Evolutionary conservation across 2,113 vertebrate species (phyloP).

Genomic region (Ochotona princeps): DNA sequence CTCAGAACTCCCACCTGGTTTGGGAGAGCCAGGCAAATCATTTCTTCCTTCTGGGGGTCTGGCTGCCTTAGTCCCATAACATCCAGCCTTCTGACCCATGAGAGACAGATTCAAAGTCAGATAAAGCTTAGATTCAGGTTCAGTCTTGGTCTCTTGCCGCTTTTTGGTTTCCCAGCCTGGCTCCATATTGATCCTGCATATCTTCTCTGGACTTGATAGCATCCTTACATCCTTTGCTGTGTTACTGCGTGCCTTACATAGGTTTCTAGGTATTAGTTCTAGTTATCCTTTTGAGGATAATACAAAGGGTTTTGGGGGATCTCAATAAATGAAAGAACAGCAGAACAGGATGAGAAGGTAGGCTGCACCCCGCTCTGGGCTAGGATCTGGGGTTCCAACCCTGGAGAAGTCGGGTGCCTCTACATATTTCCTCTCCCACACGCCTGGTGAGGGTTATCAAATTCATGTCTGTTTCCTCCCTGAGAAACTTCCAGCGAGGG

Average conservation of each 20-base stretch:
- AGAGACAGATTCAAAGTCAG: not conserved
- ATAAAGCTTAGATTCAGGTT: too few relatives aligned
- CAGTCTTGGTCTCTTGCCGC: too few relatives aligned
- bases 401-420: not conserved
- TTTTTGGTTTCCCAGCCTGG: not conserved
- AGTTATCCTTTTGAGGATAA: too few relatives aligned
- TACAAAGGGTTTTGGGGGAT: not conserved
- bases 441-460: not conserved
- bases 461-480: rapidly evolving
- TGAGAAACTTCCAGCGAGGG: not conserved
- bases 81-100: too few relatives aligned
- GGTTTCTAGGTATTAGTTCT: too few relatives aligned
- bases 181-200: rapidly evolving
- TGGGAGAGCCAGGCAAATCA: not conserved
- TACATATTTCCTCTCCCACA: rapidly evolving
- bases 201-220: not conserved
- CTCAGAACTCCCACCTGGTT: not conserved
- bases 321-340: not conserved
- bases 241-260: not conserved
- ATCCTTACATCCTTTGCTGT: rapidly evolving
- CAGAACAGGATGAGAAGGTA: not conserved
- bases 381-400: not conserved
- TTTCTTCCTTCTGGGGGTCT: not conserved
- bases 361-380: not conserved
- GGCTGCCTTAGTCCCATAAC: rapidly evolving